phyloP scores from a whole-genome alignment of 2,888 invertebrate genomes.

The Drosophila ezoana region DNA sequence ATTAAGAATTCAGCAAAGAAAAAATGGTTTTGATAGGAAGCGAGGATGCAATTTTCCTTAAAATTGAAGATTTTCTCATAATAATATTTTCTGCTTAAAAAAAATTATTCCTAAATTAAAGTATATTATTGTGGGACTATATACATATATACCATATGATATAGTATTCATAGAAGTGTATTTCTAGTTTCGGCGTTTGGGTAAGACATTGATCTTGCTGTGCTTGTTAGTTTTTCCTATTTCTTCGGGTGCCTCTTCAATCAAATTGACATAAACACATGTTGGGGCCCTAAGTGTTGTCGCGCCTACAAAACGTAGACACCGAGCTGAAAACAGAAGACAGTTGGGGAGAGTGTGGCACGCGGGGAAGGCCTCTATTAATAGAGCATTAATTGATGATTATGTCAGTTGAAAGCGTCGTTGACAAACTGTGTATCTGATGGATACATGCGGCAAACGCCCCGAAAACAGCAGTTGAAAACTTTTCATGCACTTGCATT shows the following conservation, averaged over 20 bases:
- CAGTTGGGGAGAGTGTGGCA: slow-evolving; percentile 19
- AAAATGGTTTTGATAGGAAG: too few relatives aligned
- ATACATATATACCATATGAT: too few relatives aligned
- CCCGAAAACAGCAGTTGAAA: slow-evolving; percentile 32
- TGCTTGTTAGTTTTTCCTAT: slow-evolving; percentile 29
- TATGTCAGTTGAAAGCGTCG: slow-evolving; percentile 82
- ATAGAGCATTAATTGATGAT: slow-evolving; percentile 83
- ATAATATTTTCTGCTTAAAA: too few relatives aligned
- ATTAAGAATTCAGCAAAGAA: too few relatives aligned
- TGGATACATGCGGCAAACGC: slow-evolving; percentile 59
- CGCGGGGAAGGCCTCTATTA: slow-evolving; percentile 66
- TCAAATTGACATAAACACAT: slow-evolving; percentile 78
- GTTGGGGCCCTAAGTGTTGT: slow-evolving; percentile 73
- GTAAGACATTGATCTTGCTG: neutral
- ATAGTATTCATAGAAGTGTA: slow-evolving; percentile 14
- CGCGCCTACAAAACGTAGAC: slow-evolving; percentile 45
- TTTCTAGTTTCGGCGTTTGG: slow-evolving; percentile 3
- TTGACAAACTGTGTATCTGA: slow-evolving; percentile 80
- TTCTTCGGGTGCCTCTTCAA: slow-evolving; percentile 58
- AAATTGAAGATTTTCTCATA: too few relatives aligned
- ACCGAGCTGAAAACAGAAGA: slow-evolving; percentile 5
- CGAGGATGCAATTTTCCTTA: too few relatives aligned
- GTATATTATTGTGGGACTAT: too few relatives aligned
- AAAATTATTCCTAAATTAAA: too few relatives aligned
- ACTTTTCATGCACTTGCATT: slow-evolving; percentile 70